Percentiles rank a stretch among this genome's conserved stretches.
phyloP scores from a whole-genome alignment of 2,888 invertebrate species.

The Platerodrilus igneus region DNA sequence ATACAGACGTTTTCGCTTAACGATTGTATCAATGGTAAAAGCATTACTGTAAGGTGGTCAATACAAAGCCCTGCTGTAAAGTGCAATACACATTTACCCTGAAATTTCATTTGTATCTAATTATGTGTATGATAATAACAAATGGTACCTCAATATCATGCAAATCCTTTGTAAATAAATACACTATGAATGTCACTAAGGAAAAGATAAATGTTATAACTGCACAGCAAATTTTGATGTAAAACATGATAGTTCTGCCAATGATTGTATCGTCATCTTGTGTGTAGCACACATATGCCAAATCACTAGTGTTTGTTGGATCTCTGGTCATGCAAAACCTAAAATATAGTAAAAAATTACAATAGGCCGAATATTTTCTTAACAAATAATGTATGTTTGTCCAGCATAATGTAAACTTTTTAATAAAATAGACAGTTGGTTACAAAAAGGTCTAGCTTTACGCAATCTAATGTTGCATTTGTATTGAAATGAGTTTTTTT shows the following conservation, averaged over 20 bases:
- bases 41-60: conserved; percentile 54
- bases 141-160: conserved; percentile 44
- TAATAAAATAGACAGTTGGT: too few relatives aligned
- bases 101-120: conserved; percentile 39
- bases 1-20: conserved; percentile 49
- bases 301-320: neutral
- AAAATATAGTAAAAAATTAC: conserved; percentile 2
- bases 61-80: conserved; percentile 56
- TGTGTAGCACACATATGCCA: conserved; percentile 22
- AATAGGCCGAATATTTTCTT: too few relatives aligned
- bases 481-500: too few relatives aligned
- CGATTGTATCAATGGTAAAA: conserved; percentile 51
- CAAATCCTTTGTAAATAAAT: conserved; percentile 54
- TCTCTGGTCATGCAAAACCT: conserved; percentile 7
- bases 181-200: conserved; percentile 52
- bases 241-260: too few relatives aligned
- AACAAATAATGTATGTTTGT: too few relatives aligned
- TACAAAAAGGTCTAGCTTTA: too few relatives aligned
- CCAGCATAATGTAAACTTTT: too few relatives aligned
- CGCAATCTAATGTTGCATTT: too few relatives aligned
- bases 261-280: too few relatives aligned
- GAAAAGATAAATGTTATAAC: conserved; percentile 47
- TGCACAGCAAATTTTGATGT: conserved; percentile 17
- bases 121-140: neutral
- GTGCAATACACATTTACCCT: conserved; percentile 62